Conservation (phyloP, 2,888 invertebrate species). For the Onchidella celtica region DNA sequence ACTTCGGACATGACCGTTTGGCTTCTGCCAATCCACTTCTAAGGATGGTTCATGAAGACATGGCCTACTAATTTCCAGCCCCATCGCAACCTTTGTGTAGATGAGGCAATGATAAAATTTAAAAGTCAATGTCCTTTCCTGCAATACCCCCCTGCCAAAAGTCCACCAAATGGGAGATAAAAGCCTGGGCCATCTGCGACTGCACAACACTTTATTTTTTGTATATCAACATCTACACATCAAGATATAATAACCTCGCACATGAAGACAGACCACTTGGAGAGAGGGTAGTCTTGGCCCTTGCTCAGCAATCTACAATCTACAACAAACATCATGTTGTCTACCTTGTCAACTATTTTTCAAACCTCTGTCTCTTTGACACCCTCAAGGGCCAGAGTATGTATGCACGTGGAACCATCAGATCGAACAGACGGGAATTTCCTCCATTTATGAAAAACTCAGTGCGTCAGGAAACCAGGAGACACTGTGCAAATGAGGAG, state of each 20-base stretch:
- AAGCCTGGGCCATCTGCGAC: slow-evolving; percentile 12
- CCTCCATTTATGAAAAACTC: not conserved
- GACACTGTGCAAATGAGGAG: not conserved
- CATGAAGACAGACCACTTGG: slow-evolving; percentile 1
- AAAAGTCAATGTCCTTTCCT: slow-evolving; percentile 12
- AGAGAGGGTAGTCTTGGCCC: not conserved
- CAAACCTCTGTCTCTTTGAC: not conserved
- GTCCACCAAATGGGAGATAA: slow-evolving; percentile 15
- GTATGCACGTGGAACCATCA: not conserved
- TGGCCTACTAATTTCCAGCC: not conserved
- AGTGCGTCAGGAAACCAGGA: not conserved
- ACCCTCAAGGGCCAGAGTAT: not conserved
- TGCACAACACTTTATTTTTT: not conserved
- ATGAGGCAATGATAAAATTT: slow-evolving; percentile 22
- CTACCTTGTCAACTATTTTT: too few species aligned
- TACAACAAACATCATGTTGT: not conserved
- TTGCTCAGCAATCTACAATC: too few species aligned
- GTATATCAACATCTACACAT: slow-evolving; percentile 13
- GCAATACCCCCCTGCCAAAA: not conserved
- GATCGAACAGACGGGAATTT: not conserved
- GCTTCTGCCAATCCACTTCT: not conserved
- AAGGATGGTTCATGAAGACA: not conserved
- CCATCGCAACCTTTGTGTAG: slow-evolving; percentile 13
- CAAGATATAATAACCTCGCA: not conserved
- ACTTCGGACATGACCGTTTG: not conserved